These are phyloP conservation scores for Pampus argenteus DNA, from an alignment of 2,797 vertebrate species.

Conservation along the genomic window DNA sequence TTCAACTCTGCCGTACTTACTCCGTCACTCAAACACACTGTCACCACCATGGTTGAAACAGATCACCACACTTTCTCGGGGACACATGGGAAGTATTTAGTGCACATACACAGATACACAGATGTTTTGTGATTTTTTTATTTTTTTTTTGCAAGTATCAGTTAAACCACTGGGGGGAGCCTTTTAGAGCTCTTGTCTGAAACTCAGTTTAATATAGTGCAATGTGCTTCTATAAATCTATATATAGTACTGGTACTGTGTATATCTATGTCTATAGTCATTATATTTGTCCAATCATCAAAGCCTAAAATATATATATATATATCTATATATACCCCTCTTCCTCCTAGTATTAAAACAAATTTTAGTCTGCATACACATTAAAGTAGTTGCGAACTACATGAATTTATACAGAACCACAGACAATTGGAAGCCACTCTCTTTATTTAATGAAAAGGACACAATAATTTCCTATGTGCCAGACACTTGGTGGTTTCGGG, in stretches of 20 bases:
- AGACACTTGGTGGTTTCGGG: constrained; percentile 71
- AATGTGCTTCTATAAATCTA: constrained; percentile 42
- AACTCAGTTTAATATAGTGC: constrained; percentile 24
- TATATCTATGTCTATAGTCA: no score
- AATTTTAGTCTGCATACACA: constrained; percentile 39
- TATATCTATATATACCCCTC: constrained; percentile 17
- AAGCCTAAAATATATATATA: no score
- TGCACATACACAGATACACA: constrained; percentile 15
- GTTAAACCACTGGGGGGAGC: constrained; percentile 79
- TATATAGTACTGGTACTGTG: constrained; percentile 15
- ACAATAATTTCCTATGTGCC: constrained; percentile 65
- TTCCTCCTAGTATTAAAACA: constrained; percentile 34
- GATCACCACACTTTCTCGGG: constrained; percentile 60
- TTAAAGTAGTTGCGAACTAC: constrained; percentile 45
- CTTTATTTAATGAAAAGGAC: constrained; percentile 64
- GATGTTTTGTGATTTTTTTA: constrained; percentile 51
- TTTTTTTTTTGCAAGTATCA: constrained; percentile 49
- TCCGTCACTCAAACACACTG: constrained; percentile 78
- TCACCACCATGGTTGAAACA: constrained; percentile 72
- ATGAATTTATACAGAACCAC: constrained; percentile 54
- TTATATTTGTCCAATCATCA: no score
- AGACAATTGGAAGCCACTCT: constrained; percentile 55
- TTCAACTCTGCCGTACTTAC: constrained; percentile 73
- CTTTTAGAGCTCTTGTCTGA: constrained; percentile 34
- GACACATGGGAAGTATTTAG: constrained; percentile 71